Percentiles rank a stretch among this genome's conserved stretches.
These are phyloP conservation scores for Anneissia japonica DNA, from an alignment of 35 echinoderm and acorn worm genomes.

Conservation along the genomic window DNA sequence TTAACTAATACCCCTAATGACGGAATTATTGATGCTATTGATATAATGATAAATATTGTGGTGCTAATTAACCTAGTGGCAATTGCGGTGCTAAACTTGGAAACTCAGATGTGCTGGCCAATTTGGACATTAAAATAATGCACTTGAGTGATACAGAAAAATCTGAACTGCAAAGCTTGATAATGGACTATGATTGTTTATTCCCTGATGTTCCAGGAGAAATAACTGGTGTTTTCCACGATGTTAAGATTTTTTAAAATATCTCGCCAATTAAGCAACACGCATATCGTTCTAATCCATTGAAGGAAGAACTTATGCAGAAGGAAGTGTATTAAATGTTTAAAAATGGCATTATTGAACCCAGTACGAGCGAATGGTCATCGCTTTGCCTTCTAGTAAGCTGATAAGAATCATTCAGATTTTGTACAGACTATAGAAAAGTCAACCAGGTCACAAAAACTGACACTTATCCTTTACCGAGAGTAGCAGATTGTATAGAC, in stretches of 20 bases:
- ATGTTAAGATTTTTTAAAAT: slow-evolving; percentile 25
- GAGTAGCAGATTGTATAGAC: slow-evolving; percentile 23
- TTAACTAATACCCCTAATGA: no score
- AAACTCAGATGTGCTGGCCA: background rate
- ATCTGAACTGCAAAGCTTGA: background rate
- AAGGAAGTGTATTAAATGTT: slow-evolving; percentile 13
- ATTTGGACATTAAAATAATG: background rate
- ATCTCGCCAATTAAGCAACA: slow-evolving; percentile 39
- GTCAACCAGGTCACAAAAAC: no score
- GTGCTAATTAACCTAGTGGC: background rate
- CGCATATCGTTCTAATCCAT: slow-evolving; percentile 55
- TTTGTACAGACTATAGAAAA: background rate
- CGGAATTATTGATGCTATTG: background rate
- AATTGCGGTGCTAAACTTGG: background rate
- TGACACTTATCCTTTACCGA: slow-evolving; percentile 7
- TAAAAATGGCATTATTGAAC: background rate
- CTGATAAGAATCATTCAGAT: background rate
- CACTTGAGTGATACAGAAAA: background rate
- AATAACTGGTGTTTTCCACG: background rate
- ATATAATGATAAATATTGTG: background rate
- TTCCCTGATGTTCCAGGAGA: slow-evolving; percentile 5
- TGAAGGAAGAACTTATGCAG: background rate
- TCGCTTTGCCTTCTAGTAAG: background rate
- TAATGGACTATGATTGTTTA: background rate
- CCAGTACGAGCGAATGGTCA: background rate